These are phyloP conservation scores for Colinus virginianus DNA, from an alignment of 2,113 vertebrate genomes.

Conservation along the genomic window DNA sequence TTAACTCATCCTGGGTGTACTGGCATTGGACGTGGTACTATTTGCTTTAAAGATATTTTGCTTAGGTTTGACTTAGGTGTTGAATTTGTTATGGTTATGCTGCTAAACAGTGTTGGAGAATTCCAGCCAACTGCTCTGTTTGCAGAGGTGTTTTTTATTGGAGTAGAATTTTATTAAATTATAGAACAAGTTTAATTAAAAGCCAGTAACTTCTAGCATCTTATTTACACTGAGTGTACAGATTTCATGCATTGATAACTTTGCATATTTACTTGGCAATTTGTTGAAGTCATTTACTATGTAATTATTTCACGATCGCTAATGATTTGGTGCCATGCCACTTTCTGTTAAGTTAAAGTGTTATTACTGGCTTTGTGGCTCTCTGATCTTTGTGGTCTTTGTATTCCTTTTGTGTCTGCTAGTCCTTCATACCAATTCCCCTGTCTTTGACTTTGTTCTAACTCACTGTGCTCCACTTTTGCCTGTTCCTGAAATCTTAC, in stretches of 20 bases:
- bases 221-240: conserved; percentile 17
- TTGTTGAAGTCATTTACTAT: conserved; percentile 61
- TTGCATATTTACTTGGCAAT: conserved; percentile 61
- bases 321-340: conserved; percentile 29
- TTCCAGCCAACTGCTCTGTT: conserved; percentile 17
- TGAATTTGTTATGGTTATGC: conserved; percentile 32
- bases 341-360: conserved; percentile 11
- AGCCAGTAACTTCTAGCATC: conserved; percentile 39
- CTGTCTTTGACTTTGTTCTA: neutral
- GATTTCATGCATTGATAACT: conserved; percentile 57
- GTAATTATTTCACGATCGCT: conserved; percentile 61
- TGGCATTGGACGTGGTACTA: neutral
- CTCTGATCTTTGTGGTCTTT: conserved; percentile 23
- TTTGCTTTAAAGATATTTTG: neutral
- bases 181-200: conserved; percentile 61
- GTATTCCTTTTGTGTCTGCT: neutral
- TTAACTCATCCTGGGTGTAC: neutral
- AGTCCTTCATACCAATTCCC: neutral
- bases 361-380: conserved; percentile 8
- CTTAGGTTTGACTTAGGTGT: neutral
- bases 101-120: neutral
- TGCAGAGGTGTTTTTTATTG: conserved; percentile 33
- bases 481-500: neutral
- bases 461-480: neutral
- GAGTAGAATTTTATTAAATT: conserved; percentile 56